Base-by-base conservation (phyloP, 1,140 invertebrate genomes). In the Aphaenogaster ashmeadi region DNA sequence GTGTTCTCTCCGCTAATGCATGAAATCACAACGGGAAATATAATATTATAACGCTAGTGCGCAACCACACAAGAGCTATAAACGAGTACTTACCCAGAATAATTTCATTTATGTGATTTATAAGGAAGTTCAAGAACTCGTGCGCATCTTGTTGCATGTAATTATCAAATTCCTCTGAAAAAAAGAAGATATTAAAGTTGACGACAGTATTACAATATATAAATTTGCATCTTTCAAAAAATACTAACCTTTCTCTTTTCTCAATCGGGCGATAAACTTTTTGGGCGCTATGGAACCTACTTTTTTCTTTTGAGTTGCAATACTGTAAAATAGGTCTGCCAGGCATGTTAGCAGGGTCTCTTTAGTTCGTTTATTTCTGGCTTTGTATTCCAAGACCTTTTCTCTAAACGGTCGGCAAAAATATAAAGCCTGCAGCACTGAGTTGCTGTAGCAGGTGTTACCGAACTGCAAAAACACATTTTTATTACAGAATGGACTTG, bases 81-180 rank as follows among this genome's bases (percentile, higher is more conserved):
- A 77, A n/a, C 44, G 74, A 80, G 74, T 87, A 95, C 96, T 97
- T 96, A 98, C 98, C 98, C 94, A 98, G 95, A 91, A 99, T 98
- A 89, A 98, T 98, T 96, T 98, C 98, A 96, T 98, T 98, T 93
- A 99, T 98, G 94, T 98, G 98, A 96, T 99, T 99, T 71, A 99
- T 98, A 67, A 99, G 96, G 95, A 99, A 99, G 95, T 99, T 99
- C 67, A 99, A 96, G 96, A 99, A 99, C 96, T 99, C 99, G 95
- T 99, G 99, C 66, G 99, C 99, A 97, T 99, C 99, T 96, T 99
- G 99, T 95, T 99, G 99, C 98, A 99, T 99, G 94, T 99, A 99
- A 95, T 99, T 99, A 96, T 99, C 99, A 97, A 99, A 99, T 93
- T 99, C 97, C 96, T 99, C 99, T 99, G 96, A 90, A 97, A 94